Evolutionary conservation across 2,888 invertebrate genomes (phyloP), one percentile per base, ranked within the genome.

Genomic region (Anarsia innoxiella): DNA sequence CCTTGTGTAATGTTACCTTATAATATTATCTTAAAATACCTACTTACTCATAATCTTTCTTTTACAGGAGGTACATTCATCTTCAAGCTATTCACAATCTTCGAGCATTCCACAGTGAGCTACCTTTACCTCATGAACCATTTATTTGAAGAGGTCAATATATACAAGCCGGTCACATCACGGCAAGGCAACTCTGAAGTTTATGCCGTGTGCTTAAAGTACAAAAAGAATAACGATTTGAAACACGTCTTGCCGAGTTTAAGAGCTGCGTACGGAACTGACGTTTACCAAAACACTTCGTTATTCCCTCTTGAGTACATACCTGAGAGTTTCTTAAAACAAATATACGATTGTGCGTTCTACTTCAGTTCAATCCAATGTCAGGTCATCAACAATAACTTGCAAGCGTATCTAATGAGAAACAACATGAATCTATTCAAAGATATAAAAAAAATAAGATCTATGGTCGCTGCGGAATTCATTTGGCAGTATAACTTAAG

Each of bases 141-240:
- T 52, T 56, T 88, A 10, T 98, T 98, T 66, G 63, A 86, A 16
- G 78, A 89, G 61, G 90, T 97, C 0, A 84, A 89, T 48, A 83
- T 94, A 11, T 93, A 91, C 63, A 98, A 98, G 66, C 97, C 98
- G 0, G 91, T 90, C 1, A 94, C 95, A 0, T 97, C 97, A n/a
- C 94, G 95, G 62, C 91, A 93, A 59, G 97, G 97, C 4, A 98
- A 98, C 73, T 97, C 97, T 0, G 98, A 98, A 75, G 89, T 94
- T 0, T 98, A 98, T 62, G 87, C 96, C 0, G 82, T 97, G 15
- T 94, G 93, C 54, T 64, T 89, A 14, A 79, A 84, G 12, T 93
- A 87, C 58, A 84, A 83, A 49, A 90, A 89, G 2, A 54, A 50
- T 9, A 47, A 73, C 3, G 47, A 48, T n/a, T 45, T 87, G 1